A percentile compares a stretch with the other conserved stretches of the same genome.
Conservation (phyloP, 2,797 vertebrate genomes). For the Sarcophilus harrisii region DNA sequence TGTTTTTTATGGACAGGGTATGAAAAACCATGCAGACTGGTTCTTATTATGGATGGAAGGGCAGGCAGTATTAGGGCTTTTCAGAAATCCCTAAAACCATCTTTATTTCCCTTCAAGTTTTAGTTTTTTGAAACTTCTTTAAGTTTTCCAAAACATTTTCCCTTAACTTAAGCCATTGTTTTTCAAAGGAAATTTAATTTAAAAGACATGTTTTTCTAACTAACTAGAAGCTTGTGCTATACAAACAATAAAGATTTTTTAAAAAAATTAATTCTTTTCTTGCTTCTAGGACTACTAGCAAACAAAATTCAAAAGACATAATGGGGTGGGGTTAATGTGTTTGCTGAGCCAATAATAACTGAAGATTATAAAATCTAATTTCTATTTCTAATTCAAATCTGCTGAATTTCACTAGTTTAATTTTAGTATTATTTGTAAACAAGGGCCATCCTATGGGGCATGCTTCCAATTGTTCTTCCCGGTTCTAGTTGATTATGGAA, state of each 20-base stretch:
- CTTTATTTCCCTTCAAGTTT: conserved; percentile 49
- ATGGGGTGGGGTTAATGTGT: not conserved
- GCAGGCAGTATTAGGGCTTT: not conserved
- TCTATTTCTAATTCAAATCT: conserved; percentile 45
- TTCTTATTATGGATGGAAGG: not conserved
- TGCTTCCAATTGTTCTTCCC: not conserved
- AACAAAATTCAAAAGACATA: conserved; percentile 54
- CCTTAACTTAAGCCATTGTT: conserved; percentile 66
- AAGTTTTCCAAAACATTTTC: conserved; percentile 58
- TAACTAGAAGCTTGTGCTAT: conserved; percentile 63
- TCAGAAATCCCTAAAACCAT: conserved; percentile 55
- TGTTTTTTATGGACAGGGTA: not conserved
- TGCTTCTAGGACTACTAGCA: conserved; percentile 52
- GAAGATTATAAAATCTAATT: conserved; percentile 42
- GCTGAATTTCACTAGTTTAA: conserved; percentile 19
- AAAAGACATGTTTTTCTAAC: conserved; percentile 61
- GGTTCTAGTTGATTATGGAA: not conserved
- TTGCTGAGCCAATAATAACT: conserved; percentile 46
- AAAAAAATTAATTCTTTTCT: conserved; percentile 62
- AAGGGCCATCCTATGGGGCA: not conserved
- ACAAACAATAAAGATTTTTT: conserved; percentile 64
- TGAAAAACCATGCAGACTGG: not conserved
- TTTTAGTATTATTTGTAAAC: conserved; percentile 35
- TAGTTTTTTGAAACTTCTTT: conserved; percentile 30
- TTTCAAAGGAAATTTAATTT: conserved; percentile 75